Base-by-base conservation (phyloP, 2,888 invertebrate genomes). In the Peribatodes rhomboidaria region DNA sequence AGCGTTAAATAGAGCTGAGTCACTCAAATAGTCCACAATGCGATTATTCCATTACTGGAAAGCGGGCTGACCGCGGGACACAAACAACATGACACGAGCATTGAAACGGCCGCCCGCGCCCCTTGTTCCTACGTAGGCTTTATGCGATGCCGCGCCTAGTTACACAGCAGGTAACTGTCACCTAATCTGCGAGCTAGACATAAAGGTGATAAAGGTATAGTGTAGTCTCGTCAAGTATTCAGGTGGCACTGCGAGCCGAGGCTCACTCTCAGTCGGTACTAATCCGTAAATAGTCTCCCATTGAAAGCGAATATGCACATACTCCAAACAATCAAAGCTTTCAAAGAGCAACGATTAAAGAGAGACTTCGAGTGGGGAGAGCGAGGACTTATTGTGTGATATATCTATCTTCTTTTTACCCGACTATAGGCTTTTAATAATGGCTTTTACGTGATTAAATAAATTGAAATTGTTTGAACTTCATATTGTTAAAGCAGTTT, bases 11-110 rank as follows among this genome's bases (percentile, higher is more conserved):
- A 89, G 82, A 84, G 79, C 80, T 82, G 86, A 88, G 86, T 89
- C 88, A 87, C 88, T 90, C 87, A 88, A 90, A 90, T 88, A 84
- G 87, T 85, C 85, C 89, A 88, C 89, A 90, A 89, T 89, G 86
- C 88, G 89, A 91, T 91, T 90, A 91, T 89, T 89, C 85, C 86
- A 87, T 90, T 90, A 87, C 84, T 69, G 71, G 79, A 78, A 82
- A 84, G 81, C 87, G 80, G 82, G 72, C 78, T 74, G 79, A 76
- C 82, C 81, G 78, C 81, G 79, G 77, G 69, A 68, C 62, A 44
- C 64, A 57, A 47, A 60, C 60, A 75, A 70, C 76, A 73, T 70
- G 35, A 50, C 78, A 72, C 70, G 73, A 73, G 70, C 69, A 73
- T 74, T 77, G 75, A 73, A 78, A 81, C 77, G 74, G 67, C 72